Conservation (phyloP, 1,140 invertebrate genomes). For the Belonocnema kinseyi region DNA sequence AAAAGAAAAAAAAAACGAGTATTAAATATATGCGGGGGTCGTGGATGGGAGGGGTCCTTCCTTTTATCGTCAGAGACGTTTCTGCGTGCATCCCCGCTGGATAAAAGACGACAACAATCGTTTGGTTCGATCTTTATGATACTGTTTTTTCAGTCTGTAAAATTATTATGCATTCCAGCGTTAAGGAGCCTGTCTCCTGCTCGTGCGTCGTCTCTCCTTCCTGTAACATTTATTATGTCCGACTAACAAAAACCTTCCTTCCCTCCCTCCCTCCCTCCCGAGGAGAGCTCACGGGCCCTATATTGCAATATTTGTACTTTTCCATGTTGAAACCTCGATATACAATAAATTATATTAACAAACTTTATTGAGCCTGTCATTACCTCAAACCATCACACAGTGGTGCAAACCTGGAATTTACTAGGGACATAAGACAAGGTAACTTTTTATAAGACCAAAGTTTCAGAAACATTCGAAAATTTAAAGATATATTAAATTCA, state of each 20-base stretch:
- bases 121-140: constrained; percentile 34
- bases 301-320: constrained; percentile 77
- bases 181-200: constrained; percentile 38
- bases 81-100: constrained; percentile 26
- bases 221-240: constrained; percentile 36
- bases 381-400: background rate
- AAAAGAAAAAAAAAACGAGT: constrained; percentile 66
- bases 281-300: constrained; percentile 75
- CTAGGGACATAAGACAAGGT: too few species aligned
- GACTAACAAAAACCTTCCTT: constrained; percentile 41
- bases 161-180: constrained; percentile 27
- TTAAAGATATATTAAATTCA: too few species aligned
- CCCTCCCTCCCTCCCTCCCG: constrained; percentile 73
- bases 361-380: constrained; percentile 64
- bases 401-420: too few species aligned
- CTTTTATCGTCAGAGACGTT: constrained; percentile 56
- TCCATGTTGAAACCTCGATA: constrained; percentile 77
- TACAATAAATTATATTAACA: constrained; percentile 77
- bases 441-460: too few species aligned
- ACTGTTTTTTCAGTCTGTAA: constrained; percentile 14
- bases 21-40: constrained; percentile 75
- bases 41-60: constrained; percentile 73
- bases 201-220: constrained; percentile 57
- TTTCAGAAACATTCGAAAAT: too few species aligned
- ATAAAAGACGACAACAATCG: constrained; percentile 34